Conservation (phyloP, 2,888 invertebrate genomes). For the Athalia rosae region DNA sequence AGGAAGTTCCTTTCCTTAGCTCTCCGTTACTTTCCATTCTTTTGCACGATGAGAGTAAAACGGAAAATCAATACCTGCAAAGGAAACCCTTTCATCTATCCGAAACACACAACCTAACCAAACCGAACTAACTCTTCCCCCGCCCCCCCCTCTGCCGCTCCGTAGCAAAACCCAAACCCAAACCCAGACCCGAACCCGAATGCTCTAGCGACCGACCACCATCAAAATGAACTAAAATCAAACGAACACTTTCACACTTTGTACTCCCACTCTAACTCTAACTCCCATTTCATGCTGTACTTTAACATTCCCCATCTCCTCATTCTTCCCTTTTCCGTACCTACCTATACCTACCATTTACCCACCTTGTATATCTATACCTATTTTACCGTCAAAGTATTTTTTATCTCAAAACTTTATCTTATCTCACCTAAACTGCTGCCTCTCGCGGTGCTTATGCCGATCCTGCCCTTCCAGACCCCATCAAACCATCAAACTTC, state of each 20-base stretch:
- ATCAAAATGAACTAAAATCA: background rate
- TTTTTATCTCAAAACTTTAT: background rate
- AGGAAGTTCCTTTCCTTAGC: background rate
- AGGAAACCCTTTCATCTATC: constrained; percentile 43
- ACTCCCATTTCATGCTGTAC: background rate
- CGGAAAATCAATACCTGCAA: constrained; percentile 39
- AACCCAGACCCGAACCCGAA: too few species aligned
- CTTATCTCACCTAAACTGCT: background rate
- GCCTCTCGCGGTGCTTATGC: too few species aligned
- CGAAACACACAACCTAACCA: constrained; percentile 32
- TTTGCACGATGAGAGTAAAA: constrained; percentile 2
- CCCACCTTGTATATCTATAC: too few species aligned
- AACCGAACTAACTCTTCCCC: constrained; percentile 13
- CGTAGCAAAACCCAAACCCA: too few species aligned
- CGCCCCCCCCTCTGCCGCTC: too few species aligned
- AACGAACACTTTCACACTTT: background rate
- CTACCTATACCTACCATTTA: background rate
- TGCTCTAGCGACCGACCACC: background rate
- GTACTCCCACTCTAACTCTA: too few species aligned
- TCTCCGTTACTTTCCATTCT: background rate
- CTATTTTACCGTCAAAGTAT: background rate
- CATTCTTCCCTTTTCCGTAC: background rate
- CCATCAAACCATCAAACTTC: too few species aligned
- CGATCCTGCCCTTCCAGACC: too few species aligned
- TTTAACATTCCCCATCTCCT: background rate